Evolutionary conservation across 2,888 invertebrate genomes (phyloP).

Genomic region (Ormyrus labotus): DNA sequence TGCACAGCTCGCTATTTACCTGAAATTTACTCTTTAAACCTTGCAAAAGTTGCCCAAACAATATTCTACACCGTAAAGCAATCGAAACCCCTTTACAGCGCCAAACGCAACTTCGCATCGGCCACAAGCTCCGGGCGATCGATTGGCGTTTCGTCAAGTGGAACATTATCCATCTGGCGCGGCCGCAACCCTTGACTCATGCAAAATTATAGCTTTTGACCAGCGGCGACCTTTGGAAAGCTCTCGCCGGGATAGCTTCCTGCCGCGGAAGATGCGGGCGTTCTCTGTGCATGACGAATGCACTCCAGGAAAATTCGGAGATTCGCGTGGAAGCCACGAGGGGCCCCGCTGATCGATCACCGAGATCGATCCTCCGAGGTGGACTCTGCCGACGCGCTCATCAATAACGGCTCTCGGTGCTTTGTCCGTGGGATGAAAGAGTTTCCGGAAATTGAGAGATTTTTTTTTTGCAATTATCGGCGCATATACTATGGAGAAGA

Average conservation of each 20-base stretch:
- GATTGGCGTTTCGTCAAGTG: constrained; percentile 32
- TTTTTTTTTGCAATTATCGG: too few species aligned
- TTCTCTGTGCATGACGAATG: not conserved
- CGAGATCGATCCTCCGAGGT: not conserved
- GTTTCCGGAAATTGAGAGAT: too few species aligned
- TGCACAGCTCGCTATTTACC: too few species aligned
- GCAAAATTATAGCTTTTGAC: constrained; percentile 12
- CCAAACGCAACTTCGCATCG: not conserved
- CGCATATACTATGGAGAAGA: too few species aligned
- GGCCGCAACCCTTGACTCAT: not conserved
- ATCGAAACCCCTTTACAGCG: too few species aligned
- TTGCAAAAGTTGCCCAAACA: too few species aligned
- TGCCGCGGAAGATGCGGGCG: constrained; percentile 17
- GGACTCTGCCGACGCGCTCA: not conserved
- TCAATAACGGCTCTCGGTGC: not conserved
- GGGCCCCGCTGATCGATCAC: constrained; percentile 8
- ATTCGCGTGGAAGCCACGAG: too few species aligned
- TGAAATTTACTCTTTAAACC: too few species aligned
- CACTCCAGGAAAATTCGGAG: too few species aligned
- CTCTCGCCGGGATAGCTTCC: not conserved
- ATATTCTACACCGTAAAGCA: too few species aligned
- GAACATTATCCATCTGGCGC: constrained; percentile 24
- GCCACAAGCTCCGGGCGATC: not conserved
- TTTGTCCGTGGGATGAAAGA: too few species aligned
- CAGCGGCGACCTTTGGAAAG: not conserved